A percentile compares a stretch with the other conserved stretches of the same genome.
phyloP scores from a whole-genome alignment of 2,113 vertebrate species.

The Nibea coibor region DNA sequence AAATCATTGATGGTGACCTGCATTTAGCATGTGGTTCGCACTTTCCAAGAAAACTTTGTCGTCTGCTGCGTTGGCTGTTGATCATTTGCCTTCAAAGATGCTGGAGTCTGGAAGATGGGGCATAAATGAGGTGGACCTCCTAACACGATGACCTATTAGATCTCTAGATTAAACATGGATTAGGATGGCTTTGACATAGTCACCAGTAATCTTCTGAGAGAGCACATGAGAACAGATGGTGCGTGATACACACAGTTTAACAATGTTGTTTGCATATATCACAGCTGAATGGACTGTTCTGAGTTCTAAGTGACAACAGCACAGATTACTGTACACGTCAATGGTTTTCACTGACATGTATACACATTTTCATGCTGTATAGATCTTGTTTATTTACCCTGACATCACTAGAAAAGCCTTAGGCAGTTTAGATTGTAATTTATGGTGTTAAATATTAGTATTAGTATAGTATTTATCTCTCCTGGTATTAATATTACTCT shows the following conservation, averaged over 20 bases:
- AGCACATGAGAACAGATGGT: constrained; percentile 71
- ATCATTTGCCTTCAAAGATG: background rate
- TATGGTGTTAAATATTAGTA: background rate
- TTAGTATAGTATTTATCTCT: background rate
- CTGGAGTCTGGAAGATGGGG: background rate
- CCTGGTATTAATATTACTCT: background rate
- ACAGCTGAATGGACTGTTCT: constrained; percentile 25
- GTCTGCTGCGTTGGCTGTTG: background rate
- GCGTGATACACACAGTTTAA: constrained; percentile 52
- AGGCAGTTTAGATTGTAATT: background rate
- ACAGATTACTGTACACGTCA: background rate
- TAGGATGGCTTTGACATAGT: constrained; percentile 71
- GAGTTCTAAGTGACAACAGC: constrained; percentile 13
- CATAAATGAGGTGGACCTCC: constrained; percentile 13
- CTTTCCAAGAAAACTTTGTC: background rate
- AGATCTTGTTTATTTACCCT: background rate
- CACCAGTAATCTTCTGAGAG: constrained; percentile 76
- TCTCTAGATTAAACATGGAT: constrained; percentile 79
- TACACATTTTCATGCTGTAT: background rate
- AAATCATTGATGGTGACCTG: constrained; percentile 7
- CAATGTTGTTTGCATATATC: constrained; percentile 30
- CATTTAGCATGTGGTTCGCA: background rate
- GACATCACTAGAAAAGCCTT: background rate
- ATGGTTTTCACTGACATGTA: background rate
- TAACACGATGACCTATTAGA: constrained; percentile 50